phyloP scores from a whole-genome alignment of 2,888 invertebrate species.

The Parthenolecanium corni region DNA sequence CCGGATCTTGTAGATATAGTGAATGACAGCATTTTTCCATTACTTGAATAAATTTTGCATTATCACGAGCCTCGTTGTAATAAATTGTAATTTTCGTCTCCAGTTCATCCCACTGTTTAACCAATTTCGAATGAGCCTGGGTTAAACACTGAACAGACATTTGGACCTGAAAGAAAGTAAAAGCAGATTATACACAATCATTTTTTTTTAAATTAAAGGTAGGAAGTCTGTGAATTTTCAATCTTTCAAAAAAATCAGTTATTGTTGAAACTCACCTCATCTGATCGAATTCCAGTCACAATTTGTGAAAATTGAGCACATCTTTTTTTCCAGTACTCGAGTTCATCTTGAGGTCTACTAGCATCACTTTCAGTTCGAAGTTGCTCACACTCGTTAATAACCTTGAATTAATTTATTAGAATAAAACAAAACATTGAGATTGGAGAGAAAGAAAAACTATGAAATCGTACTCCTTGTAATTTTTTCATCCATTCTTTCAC shows the following conservation, averaged over 20 bases:
- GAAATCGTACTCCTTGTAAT: constrained; percentile 45
- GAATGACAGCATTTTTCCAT: constrained; percentile 92
- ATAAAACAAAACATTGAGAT: background rate
- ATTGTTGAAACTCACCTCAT: constrained; percentile 37
- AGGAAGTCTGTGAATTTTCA: background rate
- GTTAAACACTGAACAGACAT: constrained; percentile 64
- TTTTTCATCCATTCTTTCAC: constrained; percentile 68
- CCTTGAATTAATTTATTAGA: constrained; percentile 42
- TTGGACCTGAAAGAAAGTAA: constrained; percentile 38
- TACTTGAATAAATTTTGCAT: constrained; percentile 86
- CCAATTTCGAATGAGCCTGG: constrained; percentile 62
- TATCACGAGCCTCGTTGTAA: constrained; percentile 91
- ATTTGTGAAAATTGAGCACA: constrained; percentile 87
- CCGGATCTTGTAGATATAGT: constrained; percentile 82
- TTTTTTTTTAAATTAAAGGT: background rate
- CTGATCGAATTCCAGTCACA: constrained; percentile 58
- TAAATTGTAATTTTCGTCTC: constrained; percentile 87
- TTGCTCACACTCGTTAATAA: constrained; percentile 59
- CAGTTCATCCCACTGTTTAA: constrained; percentile 69
- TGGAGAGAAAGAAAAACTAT: background rate
- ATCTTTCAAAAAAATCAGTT: background rate
- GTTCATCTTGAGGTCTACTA: constrained; percentile 80
- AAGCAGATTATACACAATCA: too few species aligned
- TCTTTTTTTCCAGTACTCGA: constrained; percentile 92
- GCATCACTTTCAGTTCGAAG: constrained; percentile 81